Conservation (phyloP, 2,113 vertebrate genomes). For the Theristicus caerulescens region DNA sequence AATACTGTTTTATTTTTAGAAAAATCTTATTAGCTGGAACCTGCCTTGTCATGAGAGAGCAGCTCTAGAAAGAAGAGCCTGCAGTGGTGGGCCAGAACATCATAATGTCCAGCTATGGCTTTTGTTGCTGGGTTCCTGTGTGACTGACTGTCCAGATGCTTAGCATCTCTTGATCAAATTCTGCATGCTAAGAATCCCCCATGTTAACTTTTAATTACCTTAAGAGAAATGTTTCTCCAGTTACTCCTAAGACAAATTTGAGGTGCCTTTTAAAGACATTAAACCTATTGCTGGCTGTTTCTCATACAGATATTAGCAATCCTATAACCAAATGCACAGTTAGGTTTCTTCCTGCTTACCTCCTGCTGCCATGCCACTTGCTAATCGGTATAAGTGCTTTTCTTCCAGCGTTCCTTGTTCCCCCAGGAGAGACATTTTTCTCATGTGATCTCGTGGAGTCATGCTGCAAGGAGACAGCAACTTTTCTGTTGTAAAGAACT, state of each 20-base stretch:
- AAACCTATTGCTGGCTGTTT: not conserved
- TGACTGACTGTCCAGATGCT: not conserved
- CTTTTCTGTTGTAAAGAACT: not conserved
- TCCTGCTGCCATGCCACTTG: constrained; percentile 86
- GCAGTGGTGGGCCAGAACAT: not conserved
- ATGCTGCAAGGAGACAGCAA: constrained; percentile 64
- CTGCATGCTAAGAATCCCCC: not conserved
- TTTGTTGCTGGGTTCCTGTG: not conserved
- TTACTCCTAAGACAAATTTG: not conserved
- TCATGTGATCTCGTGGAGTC: constrained; percentile 86
- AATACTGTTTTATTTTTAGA: not conserved
- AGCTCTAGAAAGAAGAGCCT: not conserved
- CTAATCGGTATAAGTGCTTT: constrained; percentile 84
- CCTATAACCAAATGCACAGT: not conserved
- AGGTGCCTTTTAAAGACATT: not conserved
- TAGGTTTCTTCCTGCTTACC: constrained; percentile 69
- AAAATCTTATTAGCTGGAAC: not conserved
- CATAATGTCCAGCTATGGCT: not conserved
- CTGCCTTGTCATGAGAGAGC: not conserved
- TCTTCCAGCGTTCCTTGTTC: constrained; percentile 83
- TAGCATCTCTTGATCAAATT: not conserved
- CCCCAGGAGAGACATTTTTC: constrained; percentile 84
- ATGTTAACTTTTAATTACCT: not conserved
- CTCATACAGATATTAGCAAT: not conserved
- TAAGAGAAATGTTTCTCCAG: not conserved